phyloP scores from a whole-genome alignment of 2,888 invertebrate species.

The Taenaris catops region DNA sequence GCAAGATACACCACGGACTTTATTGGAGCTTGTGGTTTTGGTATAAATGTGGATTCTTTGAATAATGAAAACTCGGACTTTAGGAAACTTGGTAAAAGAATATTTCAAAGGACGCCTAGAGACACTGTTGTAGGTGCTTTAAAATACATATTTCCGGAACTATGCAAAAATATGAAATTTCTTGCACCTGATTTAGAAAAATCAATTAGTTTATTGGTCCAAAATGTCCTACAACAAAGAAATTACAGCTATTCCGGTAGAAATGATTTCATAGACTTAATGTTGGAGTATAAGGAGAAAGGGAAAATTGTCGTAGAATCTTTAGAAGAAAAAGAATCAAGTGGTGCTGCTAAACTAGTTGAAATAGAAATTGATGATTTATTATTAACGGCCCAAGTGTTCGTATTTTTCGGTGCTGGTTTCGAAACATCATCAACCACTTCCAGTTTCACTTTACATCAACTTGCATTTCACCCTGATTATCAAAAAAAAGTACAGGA shows the following conservation, averaged over 20 bases:
- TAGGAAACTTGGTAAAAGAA: slow-evolving; percentile 53
- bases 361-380: slow-evolving; percentile 50
- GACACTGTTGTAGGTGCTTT: slow-evolving; percentile 43
- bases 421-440: slow-evolving; percentile 75
- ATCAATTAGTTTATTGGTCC: slow-evolving; percentile 44
- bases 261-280: slow-evolving; percentile 63
- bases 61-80: slow-evolving; percentile 57
- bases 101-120: slow-evolving; percentile 47
- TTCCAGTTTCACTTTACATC: slow-evolving; percentile 67
- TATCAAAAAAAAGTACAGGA: slow-evolving; percentile 58
- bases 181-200: slow-evolving; percentile 46
- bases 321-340: slow-evolving; percentile 43
- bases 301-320: slow-evolving; percentile 59
- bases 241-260: slow-evolving; percentile 50
- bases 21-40: slow-evolving; percentile 65
- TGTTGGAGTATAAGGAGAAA: slow-evolving; percentile 54
- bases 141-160: slow-evolving; percentile 53
- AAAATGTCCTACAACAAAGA: slow-evolving; percentile 46
- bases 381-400: slow-evolving; percentile 59
- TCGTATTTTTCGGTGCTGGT: slow-evolving; percentile 71
- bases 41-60: slow-evolving; percentile 56
- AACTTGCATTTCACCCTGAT: slow-evolving; percentile 63
- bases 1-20: slow-evolving; percentile 67
- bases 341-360: slow-evolving; percentile 49
- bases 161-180: slow-evolving; percentile 48